phyloP scores from a whole-genome alignment of 2,113 vertebrate genomes.

The Paraplagusia blochii region DNA sequence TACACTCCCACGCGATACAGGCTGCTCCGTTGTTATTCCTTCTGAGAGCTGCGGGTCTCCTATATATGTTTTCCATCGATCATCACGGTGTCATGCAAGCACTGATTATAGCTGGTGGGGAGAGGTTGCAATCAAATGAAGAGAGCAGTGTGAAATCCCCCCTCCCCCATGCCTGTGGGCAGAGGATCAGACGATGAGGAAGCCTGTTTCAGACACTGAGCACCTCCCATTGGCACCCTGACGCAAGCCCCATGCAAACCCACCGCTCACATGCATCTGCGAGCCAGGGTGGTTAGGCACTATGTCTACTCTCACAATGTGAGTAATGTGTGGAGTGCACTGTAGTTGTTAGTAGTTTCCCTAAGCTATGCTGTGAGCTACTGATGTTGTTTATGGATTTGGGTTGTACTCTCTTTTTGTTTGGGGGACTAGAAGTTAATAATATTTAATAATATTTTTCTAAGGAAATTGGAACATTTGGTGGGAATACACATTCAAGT shows the following conservation, averaged over 20 bases:
- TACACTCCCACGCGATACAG: constrained; percentile 36
- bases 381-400: constrained; percentile 25
- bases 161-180: constrained; percentile 75
- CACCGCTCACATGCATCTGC: constrained; percentile 68
- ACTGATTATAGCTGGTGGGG: constrained; percentile 66
- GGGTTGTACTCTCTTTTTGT: not conserved
- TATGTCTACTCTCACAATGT: constrained; percentile 50
- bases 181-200: constrained; percentile 78
- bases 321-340: constrained; percentile 49
- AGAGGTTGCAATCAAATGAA: constrained; percentile 77
- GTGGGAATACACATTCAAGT: too few species aligned
- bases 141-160: constrained; percentile 76
- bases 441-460: too few species aligned
- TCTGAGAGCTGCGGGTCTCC: constrained; percentile 61
- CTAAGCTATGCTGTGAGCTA: constrained; percentile 40
- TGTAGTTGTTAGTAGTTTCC: constrained; percentile 30
- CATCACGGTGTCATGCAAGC: constrained; percentile 55
- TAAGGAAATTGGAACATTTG: too few species aligned
- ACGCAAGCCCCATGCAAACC: constrained; percentile 80
- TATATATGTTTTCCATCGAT: constrained; percentile 69
- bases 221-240: constrained; percentile 77
- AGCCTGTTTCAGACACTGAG: constrained; percentile 76
- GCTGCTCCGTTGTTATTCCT: constrained; percentile 42
- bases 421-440: too few species aligned
- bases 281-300: constrained; percentile 63